These are phyloP conservation scores for Macrophya alboannulata DNA, from an alignment of 2,888 invertebrate species.

Conservation along the genomic window DNA sequence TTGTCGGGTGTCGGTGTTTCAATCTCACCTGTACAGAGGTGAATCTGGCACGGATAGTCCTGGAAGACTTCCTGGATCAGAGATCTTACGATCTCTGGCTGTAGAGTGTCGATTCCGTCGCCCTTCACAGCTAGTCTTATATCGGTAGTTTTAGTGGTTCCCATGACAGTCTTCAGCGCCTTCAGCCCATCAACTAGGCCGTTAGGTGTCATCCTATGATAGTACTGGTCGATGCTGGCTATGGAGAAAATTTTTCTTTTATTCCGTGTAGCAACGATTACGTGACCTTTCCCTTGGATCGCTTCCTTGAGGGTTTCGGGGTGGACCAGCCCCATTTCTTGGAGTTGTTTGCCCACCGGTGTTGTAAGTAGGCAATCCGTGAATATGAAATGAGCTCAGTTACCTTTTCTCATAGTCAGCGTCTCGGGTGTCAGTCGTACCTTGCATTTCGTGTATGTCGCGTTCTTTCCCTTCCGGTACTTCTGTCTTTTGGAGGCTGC, in stretches of 20 bases:
- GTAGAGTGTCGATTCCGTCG: too few species aligned
- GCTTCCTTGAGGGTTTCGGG: too few species aligned
- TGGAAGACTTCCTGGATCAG: too few species aligned
- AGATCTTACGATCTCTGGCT: too few species aligned
- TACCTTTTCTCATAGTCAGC: not conserved
- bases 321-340: too few species aligned
- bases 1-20: too few species aligned
- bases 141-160: not conserved
- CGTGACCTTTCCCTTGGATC: too few species aligned
- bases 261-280: too few species aligned
- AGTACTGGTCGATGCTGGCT: conserved; percentile 26
- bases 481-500: not conserved
- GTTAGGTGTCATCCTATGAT: conserved; percentile 24
- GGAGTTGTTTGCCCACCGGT: too few species aligned
- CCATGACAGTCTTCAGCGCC: not conserved
- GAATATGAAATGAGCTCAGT: not conserved
- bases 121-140: not conserved
- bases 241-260: too few species aligned
- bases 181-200: not conserved
- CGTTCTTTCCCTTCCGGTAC: not conserved
- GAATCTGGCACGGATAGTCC: not conserved
- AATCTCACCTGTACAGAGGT: too few species aligned
- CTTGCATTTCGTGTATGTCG: not conserved
- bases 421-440: not conserved
- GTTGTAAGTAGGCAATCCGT: not conserved